Percentiles rank a stretch among this genome's conserved stretches.
phyloP scores from a whole-genome alignment of 2,888 invertebrate species.

The Aphodius sticticus region DNA sequence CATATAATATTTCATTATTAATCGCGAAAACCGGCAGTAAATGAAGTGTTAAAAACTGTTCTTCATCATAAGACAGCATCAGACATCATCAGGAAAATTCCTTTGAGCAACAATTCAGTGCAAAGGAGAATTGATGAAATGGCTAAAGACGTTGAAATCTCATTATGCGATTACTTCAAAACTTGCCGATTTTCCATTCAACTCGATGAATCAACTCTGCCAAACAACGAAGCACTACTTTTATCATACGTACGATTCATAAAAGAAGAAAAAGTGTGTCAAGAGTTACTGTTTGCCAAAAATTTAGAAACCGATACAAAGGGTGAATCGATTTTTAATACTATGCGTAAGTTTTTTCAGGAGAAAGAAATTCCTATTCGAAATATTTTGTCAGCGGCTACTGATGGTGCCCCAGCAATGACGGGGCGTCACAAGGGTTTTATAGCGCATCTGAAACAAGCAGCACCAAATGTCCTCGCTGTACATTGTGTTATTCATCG shows the following conservation, averaged over 20 bases:
- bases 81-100: conserved; percentile 50
- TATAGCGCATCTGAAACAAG: conserved; percentile 50
- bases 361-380: conserved; percentile 44
- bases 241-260: no score
- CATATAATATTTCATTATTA: conserved; percentile 43
- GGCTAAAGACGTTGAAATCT: conserved; percentile 48
- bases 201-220: conserved; percentile 52
- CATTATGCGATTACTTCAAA: no score
- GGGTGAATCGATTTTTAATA: conserved; percentile 43
- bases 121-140: conserved; percentile 53
- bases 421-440: conserved; percentile 50
- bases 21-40: conserved; percentile 47
- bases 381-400: conserved; percentile 50
- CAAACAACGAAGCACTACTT: no score
- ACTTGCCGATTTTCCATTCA: conserved; percentile 53
- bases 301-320: conserved; percentile 30
- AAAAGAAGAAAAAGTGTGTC: conserved; percentile 39
- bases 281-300: conserved; percentile 48
- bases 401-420: conserved; percentile 51
- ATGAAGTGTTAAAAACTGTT: conserved; percentile 45
- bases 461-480: conserved; percentile 44
- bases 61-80: conserved; percentile 45
- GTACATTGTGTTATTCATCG: conserved; percentile 47
- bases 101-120: conserved; percentile 49
- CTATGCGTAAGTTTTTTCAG: conserved; percentile 42